These are phyloP conservation scores for Tonatia bakeri DNA, from an alignment of 2,113 vertebrate species.

Conservation along the genomic window DNA sequence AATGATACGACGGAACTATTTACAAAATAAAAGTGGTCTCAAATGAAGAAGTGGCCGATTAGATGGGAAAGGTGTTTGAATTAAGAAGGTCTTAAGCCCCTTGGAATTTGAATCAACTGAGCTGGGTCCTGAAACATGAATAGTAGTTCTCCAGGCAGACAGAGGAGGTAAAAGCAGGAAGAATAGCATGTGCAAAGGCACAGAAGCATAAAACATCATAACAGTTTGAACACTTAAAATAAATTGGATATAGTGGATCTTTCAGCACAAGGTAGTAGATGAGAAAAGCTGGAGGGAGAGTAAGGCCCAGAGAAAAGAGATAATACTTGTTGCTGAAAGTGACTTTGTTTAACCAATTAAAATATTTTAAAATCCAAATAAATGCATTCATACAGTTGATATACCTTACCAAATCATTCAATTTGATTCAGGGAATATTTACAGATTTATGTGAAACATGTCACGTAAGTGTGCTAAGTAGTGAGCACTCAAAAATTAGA, in stretches of 20 bases:
- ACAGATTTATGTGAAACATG: neutral
- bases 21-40: neutral
- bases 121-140: neutral
- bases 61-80: neutral
- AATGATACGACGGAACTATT: neutral
- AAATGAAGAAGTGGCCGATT: neutral
- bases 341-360: constrained; percentile 6
- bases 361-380: constrained; percentile 1
- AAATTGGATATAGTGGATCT: neutral
- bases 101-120: neutral
- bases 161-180: neutral
- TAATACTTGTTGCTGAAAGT: neutral
- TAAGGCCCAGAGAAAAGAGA: neutral
- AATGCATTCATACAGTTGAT: neutral
- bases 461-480: neutral
- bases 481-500: neutral
- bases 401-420: neutral
- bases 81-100: neutral
- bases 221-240: neutral
- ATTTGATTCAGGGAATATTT: neutral
- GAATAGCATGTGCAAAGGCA: neutral
- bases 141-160: neutral
- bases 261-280: neutral
- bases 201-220: neutral
- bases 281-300: neutral